phyloP scores from a whole-genome alignment of 2,888 invertebrate genomes.

The Meteorus colon region DNA sequence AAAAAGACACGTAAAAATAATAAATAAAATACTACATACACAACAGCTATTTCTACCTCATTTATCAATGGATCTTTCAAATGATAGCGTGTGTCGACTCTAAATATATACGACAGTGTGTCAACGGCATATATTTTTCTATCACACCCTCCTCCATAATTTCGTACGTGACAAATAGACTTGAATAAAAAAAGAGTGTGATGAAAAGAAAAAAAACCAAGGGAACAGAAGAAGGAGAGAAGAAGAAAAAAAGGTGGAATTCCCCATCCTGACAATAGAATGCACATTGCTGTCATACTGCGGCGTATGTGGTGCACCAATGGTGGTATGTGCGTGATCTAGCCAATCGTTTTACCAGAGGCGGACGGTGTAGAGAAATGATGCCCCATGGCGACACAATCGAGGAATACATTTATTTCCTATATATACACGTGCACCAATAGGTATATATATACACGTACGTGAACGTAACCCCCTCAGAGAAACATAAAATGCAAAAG shows the following conservation, averaged over 20 bases:
- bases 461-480: conserved; percentile 2
- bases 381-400: conserved; percentile 42
- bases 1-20: neutral
- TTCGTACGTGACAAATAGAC: neutral
- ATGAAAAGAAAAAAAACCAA: conserved; percentile 15
- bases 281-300: conserved; percentile 6
- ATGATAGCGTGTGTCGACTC: neutral
- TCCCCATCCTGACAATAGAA: conserved; percentile 7
- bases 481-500: conserved; percentile 31
- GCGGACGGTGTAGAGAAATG: conserved; percentile 36
- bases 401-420: conserved; percentile 41
- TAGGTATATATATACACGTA: neutral
- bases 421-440: neutral
- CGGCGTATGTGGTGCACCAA: conserved; percentile 28
- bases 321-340: conserved; percentile 38
- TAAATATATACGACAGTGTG: neutral
- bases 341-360: conserved; percentile 43
- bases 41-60: neutral
- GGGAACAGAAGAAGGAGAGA: conserved; percentile 34
- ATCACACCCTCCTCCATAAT: conserved; percentile 18
- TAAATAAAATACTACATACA: neutral
- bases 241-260: conserved; percentile 39
- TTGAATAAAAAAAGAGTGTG: neutral
- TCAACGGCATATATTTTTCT: neutral
- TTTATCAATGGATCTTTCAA: neutral